Conservation (phyloP, 1,140 invertebrate genomes). For the Aphelenchoides avenae region DNA sequence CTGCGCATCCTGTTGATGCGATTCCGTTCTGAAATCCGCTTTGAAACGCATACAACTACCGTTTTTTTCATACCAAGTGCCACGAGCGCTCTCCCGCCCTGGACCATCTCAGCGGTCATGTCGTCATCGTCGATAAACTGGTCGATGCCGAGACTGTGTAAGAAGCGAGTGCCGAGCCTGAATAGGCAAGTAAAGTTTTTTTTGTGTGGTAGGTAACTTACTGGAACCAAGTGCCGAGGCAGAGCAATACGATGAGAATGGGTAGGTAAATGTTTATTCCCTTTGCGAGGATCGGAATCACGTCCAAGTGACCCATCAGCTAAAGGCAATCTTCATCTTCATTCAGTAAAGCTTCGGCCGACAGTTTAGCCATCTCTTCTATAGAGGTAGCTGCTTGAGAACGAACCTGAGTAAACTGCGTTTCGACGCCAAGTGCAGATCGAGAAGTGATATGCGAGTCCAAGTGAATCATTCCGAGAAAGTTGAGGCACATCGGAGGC, state of each 20-base stretch:
- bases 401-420: conserved; percentile 56
- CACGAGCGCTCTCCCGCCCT: conserved; percentile 46
- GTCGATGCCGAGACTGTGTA: conserved; percentile 54
- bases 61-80: conserved; percentile 17
- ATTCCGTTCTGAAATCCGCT: conserved; percentile 28
- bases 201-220: conserved; percentile 5
- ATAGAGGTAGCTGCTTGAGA: background rate
- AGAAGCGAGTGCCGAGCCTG: conserved; percentile 48
- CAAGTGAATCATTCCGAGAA: conserved; percentile 92
- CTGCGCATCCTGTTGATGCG: conserved; percentile 15
- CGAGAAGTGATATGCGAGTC: conserved; percentile 89
- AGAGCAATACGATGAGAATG: conserved; percentile 87
- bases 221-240: conserved; percentile 83
- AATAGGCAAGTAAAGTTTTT: conserved; percentile 16
- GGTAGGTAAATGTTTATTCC: conserved; percentile 99
- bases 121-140: conserved; percentile 58
- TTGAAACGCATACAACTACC: conserved; percentile 6
- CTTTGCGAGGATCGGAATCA: conserved; percentile 89
- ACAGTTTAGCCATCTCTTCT: conserved; percentile 1
- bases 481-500: conserved; percentile 95
- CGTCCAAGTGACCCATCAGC: conserved; percentile 99
- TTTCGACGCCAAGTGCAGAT: conserved; percentile 60
- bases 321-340: conserved; percentile 59
- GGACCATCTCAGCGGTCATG: conserved; percentile 54
- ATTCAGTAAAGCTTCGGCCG: conserved; percentile 6